Conservation (phyloP, 2,113 vertebrate species). For the Notechis scutatus region DNA sequence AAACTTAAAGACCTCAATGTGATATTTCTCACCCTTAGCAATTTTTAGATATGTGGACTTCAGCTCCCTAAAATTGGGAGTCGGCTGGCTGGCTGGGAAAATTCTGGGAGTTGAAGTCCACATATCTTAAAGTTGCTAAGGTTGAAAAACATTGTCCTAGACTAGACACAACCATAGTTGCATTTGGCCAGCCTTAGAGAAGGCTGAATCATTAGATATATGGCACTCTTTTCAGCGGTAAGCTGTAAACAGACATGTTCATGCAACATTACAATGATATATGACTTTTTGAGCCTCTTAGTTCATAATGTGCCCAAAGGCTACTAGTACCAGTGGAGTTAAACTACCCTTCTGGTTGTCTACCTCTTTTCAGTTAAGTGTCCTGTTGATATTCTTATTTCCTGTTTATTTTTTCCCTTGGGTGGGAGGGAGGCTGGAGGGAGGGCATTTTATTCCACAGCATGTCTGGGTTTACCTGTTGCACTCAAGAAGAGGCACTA, state of each 20-base stretch:
- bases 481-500: background rate
- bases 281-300: background rate
- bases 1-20: background rate
- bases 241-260: background rate
- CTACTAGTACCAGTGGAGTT: background rate
- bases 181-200: background rate
- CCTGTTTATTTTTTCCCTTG: background rate
- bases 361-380: background rate
- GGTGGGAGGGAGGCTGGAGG: rapidly evolving
- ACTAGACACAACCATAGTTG: background rate
- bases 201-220: background rate
- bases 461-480: background rate
- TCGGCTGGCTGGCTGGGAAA: background rate
- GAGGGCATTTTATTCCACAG: background rate
- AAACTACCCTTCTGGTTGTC: background rate
- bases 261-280: background rate
- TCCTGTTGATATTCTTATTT: background rate
- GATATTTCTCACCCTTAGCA: background rate
- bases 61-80: background rate
- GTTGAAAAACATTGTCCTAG: background rate
- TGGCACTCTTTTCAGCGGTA: background rate
- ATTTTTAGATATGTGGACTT: background rate
- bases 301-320: background rate
- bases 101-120: background rate
- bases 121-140: background rate